A percentile compares a stretch with the other conserved stretches of the same genome.
Evolutionary conservation across 92 coral and sea anemone genomes (phyloP).

Genomic region (Plumapathes pennacea): DNA sequence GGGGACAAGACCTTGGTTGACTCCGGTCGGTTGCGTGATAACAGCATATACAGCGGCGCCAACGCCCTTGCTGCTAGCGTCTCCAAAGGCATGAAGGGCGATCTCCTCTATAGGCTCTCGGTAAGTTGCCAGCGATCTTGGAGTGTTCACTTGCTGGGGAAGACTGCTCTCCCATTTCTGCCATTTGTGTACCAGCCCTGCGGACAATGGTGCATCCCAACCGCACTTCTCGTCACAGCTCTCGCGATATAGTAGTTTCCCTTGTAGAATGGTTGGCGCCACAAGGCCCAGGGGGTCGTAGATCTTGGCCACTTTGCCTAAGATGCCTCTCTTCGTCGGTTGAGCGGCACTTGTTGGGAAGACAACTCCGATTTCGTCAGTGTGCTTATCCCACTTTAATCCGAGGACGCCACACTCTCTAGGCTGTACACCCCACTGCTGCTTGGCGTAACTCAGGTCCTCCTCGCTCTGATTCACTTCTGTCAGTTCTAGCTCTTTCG

Average conservation of each 20-base stretch:
- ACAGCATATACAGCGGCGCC: constrained; percentile 36
- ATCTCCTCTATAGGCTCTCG: constrained; percentile 7
- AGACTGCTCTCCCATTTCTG: constrained; percentile 11
- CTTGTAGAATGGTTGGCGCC: constrained; percentile 27
- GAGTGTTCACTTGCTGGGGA: constrained; percentile 1
- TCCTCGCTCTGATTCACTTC: constrained; percentile 2
- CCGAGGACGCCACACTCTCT: constrained; percentile 39
- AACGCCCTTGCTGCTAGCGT: constrained; percentile 21
- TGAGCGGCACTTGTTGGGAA: constrained; percentile 13
- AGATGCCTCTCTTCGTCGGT: constrained; percentile 55
- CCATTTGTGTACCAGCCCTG: constrained; percentile 10
- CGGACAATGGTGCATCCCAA: constrained; percentile 44
- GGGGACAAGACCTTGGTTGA: constrained; percentile 25
- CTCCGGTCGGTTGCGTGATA: constrained; percentile 9
- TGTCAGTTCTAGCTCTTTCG: constrained; percentile 24
- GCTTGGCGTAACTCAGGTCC: constrained; percentile 42
- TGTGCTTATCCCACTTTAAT: constrained; percentile 38
- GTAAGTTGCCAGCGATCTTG: constrained; percentile 4
- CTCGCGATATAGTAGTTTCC: constrained; percentile 42
- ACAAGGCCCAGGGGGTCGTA: constrained; percentile 69
- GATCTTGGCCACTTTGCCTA: constrained; percentile 41
- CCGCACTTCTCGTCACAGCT: constrained; percentile 43
- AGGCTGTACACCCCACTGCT: constrained; percentile 30
- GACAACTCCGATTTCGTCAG: constrained; percentile 23
- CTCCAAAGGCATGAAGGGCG: constrained; percentile 39